Percentiles rank a stretch among this genome's conserved stretches.
These are phyloP conservation scores for Opisthograptis luteolata DNA, from an alignment of 2,888 invertebrate species.

Conservation along the genomic window DNA sequence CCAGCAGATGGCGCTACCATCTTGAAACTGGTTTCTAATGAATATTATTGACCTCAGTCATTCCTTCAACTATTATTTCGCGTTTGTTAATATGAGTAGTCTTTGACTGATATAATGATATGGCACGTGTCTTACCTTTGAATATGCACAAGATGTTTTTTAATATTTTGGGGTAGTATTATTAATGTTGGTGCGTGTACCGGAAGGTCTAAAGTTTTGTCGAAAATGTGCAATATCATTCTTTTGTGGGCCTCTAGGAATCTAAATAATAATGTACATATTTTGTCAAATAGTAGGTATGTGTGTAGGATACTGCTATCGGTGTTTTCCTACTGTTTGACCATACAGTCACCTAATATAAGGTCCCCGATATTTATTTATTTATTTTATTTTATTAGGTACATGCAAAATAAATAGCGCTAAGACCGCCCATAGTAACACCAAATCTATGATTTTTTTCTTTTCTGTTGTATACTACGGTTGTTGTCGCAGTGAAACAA, in stretches of 20 bases:
- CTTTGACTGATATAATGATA: conserved; percentile 46
- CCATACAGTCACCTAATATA: no score
- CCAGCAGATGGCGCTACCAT: conserved; percentile 71
- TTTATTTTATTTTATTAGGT: no score
- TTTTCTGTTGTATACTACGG: no score
- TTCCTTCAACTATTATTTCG: conserved; percentile 27
- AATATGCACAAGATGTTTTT: conserved; percentile 33
- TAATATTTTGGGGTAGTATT: conserved; percentile 15
- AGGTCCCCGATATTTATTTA: no score
- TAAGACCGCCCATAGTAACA: no score
- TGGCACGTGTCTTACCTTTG: conserved; percentile 49
- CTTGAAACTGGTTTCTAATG: conserved; percentile 63
- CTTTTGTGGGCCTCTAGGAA: not conserved
- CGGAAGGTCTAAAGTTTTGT: conserved; percentile 8
- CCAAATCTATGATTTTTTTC: no score
- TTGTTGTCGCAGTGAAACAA: no score
- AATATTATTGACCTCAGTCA: conserved; percentile 70
- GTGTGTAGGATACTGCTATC: no score
- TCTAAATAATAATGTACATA: no score
- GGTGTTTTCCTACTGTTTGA: no score
- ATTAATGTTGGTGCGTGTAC: conserved; percentile 22
- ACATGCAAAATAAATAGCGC: no score
- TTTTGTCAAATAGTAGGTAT: no score
- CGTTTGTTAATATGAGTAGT: conserved; percentile 44
- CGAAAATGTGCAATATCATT: conserved; percentile 10